Conservation (phyloP, 2,888 invertebrate species). For the Drosophila incognita region DNA sequence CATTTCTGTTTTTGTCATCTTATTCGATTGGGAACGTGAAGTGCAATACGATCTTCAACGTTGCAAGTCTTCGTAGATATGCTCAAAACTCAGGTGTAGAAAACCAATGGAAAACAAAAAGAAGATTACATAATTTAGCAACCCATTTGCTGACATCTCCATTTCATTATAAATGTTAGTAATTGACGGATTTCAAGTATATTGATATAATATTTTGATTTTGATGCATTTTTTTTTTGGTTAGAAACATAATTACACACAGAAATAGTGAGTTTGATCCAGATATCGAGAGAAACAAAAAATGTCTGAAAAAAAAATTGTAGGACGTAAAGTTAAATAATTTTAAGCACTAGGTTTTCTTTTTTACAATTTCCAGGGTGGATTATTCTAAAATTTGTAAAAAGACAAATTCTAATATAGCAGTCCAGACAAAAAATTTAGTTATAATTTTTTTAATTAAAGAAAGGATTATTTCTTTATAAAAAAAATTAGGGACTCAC, state of each 20-base stretch:
- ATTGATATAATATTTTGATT: too few relatives aligned
- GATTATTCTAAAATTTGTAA: too few relatives aligned
- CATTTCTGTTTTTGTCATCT: background rate
- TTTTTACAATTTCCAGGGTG: background rate
- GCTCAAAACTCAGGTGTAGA: background rate
- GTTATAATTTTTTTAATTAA: background rate
- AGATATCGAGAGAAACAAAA: background rate
- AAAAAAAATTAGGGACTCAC: rapidly evolving
- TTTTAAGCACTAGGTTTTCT: too few relatives aligned
- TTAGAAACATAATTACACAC: background rate
- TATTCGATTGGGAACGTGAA: background rate
- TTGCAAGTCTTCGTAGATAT: background rate
- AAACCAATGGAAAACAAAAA: background rate
- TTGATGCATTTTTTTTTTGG: too few relatives aligned
- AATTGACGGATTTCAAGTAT: background rate
- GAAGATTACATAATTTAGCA: background rate
- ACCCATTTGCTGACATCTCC: background rate
- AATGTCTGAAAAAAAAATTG: background rate
- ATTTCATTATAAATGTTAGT: background rate
- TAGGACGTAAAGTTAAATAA: too few relatives aligned
- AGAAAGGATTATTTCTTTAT: background rate
- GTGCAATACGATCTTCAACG: background rate
- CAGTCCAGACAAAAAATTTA: background rate
- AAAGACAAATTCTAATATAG: background rate
- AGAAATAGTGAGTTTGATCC: background rate